phyloP scores from a whole-genome alignment of 1,140 invertebrate genomes.

The roundworm (Caenorhabditis elegans) region WBcel235 BX284604.4:3648501-3649000 shows the following conservation, averaged over 20 bases:
- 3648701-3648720: not conserved
- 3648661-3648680: not conserved
- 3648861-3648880: too few species aligned
- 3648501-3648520: not conserved
- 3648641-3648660: not conserved
- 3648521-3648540: constrained; percentile 25
- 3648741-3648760: too few species aligned
- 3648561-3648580: constrained; percentile 7
- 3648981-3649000: not conserved
- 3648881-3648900: too few species aligned
- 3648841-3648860: too few species aligned
- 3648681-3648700: not conserved
- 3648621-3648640: not conserved
- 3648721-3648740: too few species aligned
- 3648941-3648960: not conserved
- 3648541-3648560: not conserved
- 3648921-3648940: not conserved
- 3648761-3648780: too few species aligned
- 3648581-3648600: not conserved
- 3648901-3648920: not conserved
- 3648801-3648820: not conserved
- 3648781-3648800: too few species aligned
- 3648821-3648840: not conserved
- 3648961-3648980: not conserved
- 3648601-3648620: not conserved